phyloP scores from a whole-genome alignment of 2,797 vertebrate species.

The Gambelia wislizenii region DNA sequence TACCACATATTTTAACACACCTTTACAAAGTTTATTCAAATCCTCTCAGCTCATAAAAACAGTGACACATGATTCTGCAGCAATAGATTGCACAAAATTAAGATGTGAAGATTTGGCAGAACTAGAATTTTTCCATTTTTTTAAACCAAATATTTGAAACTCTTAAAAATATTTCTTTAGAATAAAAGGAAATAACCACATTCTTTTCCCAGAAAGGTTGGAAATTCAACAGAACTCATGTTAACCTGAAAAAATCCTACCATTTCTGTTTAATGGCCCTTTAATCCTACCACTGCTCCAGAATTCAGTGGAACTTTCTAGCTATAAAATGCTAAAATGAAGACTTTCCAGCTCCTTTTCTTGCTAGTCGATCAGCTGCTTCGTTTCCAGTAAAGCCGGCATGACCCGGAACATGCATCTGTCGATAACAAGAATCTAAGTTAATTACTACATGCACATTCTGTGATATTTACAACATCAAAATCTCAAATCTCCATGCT shows the following conservation, averaged over 20 bases:
- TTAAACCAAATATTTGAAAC: background rate
- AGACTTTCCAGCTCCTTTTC: constrained; percentile 86
- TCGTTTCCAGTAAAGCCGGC: constrained; percentile 93
- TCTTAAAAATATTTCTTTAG: background rate
- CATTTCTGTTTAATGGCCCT: background rate
- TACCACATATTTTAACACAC: background rate
- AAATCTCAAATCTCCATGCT: background rate
- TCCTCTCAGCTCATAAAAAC: background rate
- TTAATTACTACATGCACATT: background rate
- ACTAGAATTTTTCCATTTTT: background rate
- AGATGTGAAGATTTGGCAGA: background rate
- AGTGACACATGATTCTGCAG: background rate
- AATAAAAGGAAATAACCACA: background rate
- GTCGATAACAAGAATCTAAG: constrained; percentile 38
- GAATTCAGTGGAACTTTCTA: background rate
- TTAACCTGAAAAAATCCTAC: background rate
- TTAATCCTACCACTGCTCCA: background rate
- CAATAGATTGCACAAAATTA: background rate
- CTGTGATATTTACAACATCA: background rate
- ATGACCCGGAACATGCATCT: constrained; percentile 95
- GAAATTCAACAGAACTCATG: background rate
- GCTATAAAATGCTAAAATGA: constrained; percentile 29
- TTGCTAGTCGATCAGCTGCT: constrained; percentile 91
- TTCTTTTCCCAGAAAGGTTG: background rate
- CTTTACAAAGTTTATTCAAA: background rate